Percentiles rank a stretch among this genome's conserved stretches.
Evolutionary conservation across 2,113 vertebrate genomes (phyloP).

Genomic region (Bubo scandiacus): DNA sequence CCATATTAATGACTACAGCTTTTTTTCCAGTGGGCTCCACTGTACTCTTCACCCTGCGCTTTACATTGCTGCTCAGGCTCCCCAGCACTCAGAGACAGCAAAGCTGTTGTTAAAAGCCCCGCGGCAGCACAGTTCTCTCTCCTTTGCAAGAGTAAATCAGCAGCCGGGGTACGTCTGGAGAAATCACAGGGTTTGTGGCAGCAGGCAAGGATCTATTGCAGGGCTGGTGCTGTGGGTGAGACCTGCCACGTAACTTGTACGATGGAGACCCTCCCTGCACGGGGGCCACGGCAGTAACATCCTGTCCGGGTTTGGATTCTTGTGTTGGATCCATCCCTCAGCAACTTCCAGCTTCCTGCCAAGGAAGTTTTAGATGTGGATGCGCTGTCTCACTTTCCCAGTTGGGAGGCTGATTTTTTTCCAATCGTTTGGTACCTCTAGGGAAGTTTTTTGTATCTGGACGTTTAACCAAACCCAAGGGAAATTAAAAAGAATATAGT

Average conservation of each 20-base stretch:
- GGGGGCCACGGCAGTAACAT: accelerated
- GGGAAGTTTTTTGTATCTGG: neutral
- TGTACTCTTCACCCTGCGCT: neutral
- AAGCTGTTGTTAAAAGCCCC: neutral
- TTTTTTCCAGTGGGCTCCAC: neutral
- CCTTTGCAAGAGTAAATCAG: neutral
- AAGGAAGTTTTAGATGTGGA: neutral
- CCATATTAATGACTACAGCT: neutral
- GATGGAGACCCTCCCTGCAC: neutral
- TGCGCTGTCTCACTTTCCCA: neutral
- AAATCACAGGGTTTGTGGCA: neutral
- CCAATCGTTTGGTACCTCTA: accelerated
- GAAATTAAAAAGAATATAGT: neutral
- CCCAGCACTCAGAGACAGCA: neutral
- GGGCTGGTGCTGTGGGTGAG: neutral
- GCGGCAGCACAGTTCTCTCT: neutral
- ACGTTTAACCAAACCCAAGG: neutral
- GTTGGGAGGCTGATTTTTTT: neutral
- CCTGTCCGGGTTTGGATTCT: neutral
- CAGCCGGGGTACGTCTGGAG: neutral
- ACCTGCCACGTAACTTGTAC: accelerated
- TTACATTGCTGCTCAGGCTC: neutral
- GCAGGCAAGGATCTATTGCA: accelerated
- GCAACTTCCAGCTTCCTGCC: neutral
- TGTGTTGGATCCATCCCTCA: neutral